Evolutionary conservation across 2,797 vertebrate genomes (phyloP).

Genomic region (Smutsia gigantea): DNA sequence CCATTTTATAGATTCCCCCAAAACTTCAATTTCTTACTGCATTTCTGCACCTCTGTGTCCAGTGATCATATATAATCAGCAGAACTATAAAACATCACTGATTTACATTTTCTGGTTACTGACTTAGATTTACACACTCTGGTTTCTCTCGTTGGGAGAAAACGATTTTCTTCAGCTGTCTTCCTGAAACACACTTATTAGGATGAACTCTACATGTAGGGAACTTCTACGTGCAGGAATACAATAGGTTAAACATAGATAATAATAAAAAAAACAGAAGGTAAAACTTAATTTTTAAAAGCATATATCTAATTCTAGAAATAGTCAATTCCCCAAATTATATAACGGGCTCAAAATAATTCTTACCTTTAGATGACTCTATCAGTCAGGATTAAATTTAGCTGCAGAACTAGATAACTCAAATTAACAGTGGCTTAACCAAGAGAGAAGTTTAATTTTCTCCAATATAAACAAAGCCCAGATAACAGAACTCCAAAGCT

Average conservation of each 20-base stretch:
- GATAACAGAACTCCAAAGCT: background rate
- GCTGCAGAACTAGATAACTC: background rate
- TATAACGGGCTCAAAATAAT: background rate
- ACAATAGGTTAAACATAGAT: background rate
- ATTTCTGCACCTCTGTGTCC: constrained; percentile 29
- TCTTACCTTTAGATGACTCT: background rate
- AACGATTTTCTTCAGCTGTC: constrained; percentile 46
- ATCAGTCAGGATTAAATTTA: constrained; percentile 4
- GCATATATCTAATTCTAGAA: constrained; percentile 38
- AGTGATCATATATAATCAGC: constrained; percentile 37
- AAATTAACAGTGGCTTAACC: constrained; percentile 26
- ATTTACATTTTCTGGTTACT: constrained; percentile 59
- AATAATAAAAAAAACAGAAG: constrained; percentile 12
- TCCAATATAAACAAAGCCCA: background rate
- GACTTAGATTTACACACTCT: constrained; percentile 32
- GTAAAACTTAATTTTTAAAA: constrained; percentile 38
- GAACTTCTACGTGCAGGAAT: background rate
- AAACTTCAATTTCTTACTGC: constrained; percentile 49
- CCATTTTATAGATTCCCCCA: constrained; percentile 53
- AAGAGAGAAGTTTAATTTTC: constrained; percentile 36
- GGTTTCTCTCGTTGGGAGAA: constrained; percentile 46
- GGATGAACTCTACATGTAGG: background rate
- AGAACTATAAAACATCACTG: constrained; percentile 48
- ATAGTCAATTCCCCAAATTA: background rate
- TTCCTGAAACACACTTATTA: constrained; percentile 31